Evolutionary conservation across 2,888 invertebrate genomes (phyloP), one percentile per base, ranked within the genome.

Genomic region (Plutella xylostella): DNA sequence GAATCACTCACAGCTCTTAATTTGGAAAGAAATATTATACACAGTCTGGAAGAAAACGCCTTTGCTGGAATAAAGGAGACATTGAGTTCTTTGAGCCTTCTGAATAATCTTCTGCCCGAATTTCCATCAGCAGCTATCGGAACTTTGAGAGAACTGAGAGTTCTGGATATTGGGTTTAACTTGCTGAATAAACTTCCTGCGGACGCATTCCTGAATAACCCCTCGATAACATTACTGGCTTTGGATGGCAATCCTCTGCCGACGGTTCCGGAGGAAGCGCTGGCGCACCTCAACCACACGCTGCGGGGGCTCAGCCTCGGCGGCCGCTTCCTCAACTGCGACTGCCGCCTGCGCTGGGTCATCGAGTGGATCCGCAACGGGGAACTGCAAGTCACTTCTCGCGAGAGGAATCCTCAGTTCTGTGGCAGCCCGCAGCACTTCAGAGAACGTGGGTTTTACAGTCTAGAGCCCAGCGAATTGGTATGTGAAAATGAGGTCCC

Each of bases 161-260:
- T 96, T 9, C 79, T 96, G 53, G 96, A 96, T 68, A 93, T 96
- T 53, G 96, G 96, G 41, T 96, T 96, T 72, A 96, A 96, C 84
- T 86, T 95, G 54, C 78, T 96, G 51, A 93, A 93, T 38, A 90
- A 90, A 57, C 73, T 96, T 54, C 95, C 96, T 9, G 77, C 86
- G 41, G 88, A 92, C 48, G 93, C 95, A 1, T 96, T 96, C 65
- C 73, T 87, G 48, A 91, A 90, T 45, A 93, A 94, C 72, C 92
- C 92, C 1, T 90, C 92, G 20, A 89, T 96, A 53, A 96, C 96
- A 0, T 82, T 96, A 43, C 69, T 96, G 48, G 96, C 96, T 9
- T 85, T 96, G 55, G 96, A 96, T 63, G 96, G 96, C 39, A 96
- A 96, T 76, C 96, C 96, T 2, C 68, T 96, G 57, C 87, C 91